These are phyloP conservation scores for Drosophila suzukii DNA, from an alignment of 1,140 invertebrate species.

Conservation along the genomic window DNA sequence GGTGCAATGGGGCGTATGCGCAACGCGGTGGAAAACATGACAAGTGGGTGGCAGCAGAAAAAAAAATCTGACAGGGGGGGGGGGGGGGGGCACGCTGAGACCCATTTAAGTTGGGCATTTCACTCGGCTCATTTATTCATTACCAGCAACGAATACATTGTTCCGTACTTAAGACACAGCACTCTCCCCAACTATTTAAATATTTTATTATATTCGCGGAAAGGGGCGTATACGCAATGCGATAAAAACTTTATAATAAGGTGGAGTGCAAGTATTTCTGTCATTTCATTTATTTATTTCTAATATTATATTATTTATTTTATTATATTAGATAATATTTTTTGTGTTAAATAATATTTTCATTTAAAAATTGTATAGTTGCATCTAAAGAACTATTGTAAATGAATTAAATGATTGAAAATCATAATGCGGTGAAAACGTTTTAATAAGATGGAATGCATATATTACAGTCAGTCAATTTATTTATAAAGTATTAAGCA, in stretches of 20 bases:
- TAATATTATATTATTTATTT: too few species aligned
- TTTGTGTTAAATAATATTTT: too few species aligned
- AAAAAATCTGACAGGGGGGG: background rate
- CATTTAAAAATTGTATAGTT: too few species aligned
- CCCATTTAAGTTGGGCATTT: background rate
- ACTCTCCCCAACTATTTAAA: background rate
- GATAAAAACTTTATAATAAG: background rate
- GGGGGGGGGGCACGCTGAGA: background rate
- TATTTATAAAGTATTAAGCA: too few species aligned
- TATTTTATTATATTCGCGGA: background rate
- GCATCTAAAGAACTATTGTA: too few species aligned
- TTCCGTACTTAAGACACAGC: background rate
- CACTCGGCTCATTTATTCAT: background rate
- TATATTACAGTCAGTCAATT: too few species aligned
- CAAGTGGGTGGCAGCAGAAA: background rate
- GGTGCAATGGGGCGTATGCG: conserved; percentile 40
- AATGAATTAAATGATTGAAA: too few species aligned
- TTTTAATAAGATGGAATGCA: too few species aligned
- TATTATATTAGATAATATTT: too few species aligned
- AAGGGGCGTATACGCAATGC: conserved; percentile 7
- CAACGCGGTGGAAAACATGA: conserved; percentile 3
- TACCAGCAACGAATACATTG: background rate
- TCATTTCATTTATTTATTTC: background rate
- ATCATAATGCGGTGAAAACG: too few species aligned
- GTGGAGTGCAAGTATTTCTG: background rate